A percentile compares a stretch with the other conserved stretches of the same genome.
These are phyloP conservation scores for Chaetogeoica ovagalla DNA, from an alignment of 2,888 invertebrate genomes.

Conservation along the genomic window DNA sequence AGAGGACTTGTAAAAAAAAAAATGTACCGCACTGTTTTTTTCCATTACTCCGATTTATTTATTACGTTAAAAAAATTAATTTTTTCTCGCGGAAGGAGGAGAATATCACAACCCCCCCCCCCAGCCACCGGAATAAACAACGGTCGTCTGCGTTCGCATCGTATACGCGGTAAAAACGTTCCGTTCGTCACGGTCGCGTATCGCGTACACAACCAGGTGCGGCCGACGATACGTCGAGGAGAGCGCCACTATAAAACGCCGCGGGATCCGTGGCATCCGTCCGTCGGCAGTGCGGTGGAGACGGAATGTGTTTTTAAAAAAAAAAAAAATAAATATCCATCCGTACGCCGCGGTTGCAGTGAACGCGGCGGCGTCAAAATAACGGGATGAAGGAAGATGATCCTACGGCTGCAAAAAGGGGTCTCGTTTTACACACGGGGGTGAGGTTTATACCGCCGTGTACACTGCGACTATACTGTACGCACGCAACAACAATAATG, in stretches of 20 bases:
- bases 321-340: slow-evolving; percentile 50
- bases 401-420: slow-evolving; percentile 38
- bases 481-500: slow-evolving; percentile 40
- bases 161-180: too few species aligned
- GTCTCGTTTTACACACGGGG: slow-evolving; percentile 50
- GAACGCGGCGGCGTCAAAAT: slow-evolving; percentile 45
- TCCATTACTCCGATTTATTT: too few species aligned
- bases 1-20: too few species aligned
- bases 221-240: neutral
- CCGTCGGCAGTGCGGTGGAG: neutral
- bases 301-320: slow-evolving; percentile 33
- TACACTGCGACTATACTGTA: neutral
- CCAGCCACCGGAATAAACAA: too few species aligned
- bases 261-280: neutral
- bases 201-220: slow-evolving; percentile 7
- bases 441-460: slow-evolving; percentile 27
- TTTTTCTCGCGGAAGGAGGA: too few species aligned
- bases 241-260: neutral
- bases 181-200: too few species aligned
- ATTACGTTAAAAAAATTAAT: too few species aligned
- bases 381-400: slow-evolving; percentile 52
- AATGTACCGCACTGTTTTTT: too few species aligned
- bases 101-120: too few species aligned
- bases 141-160: too few species aligned
- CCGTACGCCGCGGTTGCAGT: slow-evolving; percentile 4